Evolutionary conservation across 2,113 vertebrate species (phyloP).

Genomic region (Xenopus borealis): DNA sequence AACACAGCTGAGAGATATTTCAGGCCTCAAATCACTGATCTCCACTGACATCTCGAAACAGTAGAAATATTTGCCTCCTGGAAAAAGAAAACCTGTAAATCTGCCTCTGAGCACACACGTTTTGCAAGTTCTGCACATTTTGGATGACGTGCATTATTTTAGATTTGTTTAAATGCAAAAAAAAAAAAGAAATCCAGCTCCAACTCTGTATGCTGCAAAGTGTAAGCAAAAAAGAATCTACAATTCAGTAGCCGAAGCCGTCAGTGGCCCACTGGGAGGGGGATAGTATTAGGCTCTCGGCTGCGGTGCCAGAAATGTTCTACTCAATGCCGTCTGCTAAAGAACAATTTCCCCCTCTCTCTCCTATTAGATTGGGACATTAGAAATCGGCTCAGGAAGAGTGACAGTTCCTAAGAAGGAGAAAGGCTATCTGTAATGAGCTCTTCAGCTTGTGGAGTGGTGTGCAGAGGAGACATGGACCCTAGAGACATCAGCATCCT

Average conservation of each 20-base stretch:
- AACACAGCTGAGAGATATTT: too few species aligned
- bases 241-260: neutral
- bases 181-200: too few species aligned
- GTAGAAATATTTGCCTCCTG: too few species aligned
- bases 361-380: neutral
- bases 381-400: neutral
- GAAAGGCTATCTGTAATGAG: neutral
- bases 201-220: too few species aligned
- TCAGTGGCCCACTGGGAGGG: neutral
- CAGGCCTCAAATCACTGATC: too few species aligned
- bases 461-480: neutral
- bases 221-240: too few species aligned
- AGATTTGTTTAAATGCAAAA: too few species aligned
- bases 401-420: neutral
- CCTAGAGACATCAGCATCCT: neutral
- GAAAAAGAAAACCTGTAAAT: too few species aligned
- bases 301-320: neutral
- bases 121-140: too few species aligned
- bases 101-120: too few species aligned
- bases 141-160: too few species aligned
- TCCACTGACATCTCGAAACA: too few species aligned
- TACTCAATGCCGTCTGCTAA: neutral
- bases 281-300: neutral
- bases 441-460: neutral
- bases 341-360: neutral